Evolutionary conservation across 2,888 invertebrate genomes (phyloP).

Genomic region (Uloborus plumipes): DNA sequence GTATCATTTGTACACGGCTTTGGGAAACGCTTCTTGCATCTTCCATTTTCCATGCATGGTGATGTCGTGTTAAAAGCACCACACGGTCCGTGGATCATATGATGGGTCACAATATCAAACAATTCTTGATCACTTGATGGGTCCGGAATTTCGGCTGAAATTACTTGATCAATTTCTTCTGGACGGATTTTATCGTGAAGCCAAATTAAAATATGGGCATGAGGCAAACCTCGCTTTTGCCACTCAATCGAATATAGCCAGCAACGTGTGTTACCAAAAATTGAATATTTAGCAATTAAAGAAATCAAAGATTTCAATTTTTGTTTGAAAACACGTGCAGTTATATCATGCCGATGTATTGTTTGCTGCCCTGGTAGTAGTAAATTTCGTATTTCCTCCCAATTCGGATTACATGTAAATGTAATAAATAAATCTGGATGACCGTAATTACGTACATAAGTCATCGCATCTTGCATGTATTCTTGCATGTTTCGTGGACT

Average conservation of each 20-base stretch:
- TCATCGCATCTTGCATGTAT: no score
- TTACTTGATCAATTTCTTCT: not conserved
- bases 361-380: slow-evolving; percentile 13
- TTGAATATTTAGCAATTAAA: slow-evolving; percentile 13
- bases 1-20: not conserved
- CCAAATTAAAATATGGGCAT: slow-evolving; percentile 13
- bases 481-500: no score
- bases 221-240: slow-evolving; percentile 9
- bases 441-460: not conserved
- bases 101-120: slow-evolving; percentile 2
- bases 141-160: slow-evolving; percentile 15
- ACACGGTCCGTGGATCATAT: slow-evolving; percentile 5
- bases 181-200: not conserved
- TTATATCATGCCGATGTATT: slow-evolving; percentile 25
- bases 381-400: slow-evolving; percentile 1
- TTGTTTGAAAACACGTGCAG: slow-evolving; percentile 14
- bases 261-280: slow-evolving; percentile 18
- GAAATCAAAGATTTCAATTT: slow-evolving; percentile 31
- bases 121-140: not conserved
- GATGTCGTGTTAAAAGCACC: not conserved
- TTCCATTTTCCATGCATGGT: not conserved
- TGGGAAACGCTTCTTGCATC: not conserved
- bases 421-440: not conserved
- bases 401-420: not conserved
- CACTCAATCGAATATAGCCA: slow-evolving; percentile 4